Evolutionary conservation across 1,140 invertebrate species (phyloP), one percentile per base, ranked within the genome.

Genomic region (Drosophila saltans): DNA sequence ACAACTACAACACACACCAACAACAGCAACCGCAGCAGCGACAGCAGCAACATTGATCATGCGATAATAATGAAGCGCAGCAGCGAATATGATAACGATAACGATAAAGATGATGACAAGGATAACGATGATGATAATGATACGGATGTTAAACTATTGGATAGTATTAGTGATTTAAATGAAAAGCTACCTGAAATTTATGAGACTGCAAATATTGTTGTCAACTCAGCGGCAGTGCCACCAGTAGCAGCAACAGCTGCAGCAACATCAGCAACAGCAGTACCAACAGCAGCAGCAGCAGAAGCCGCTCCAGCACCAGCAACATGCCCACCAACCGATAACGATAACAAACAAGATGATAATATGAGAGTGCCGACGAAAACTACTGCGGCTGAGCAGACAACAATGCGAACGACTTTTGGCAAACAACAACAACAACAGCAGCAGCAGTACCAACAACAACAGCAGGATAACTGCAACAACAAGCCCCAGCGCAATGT

Each of bases 161-260:
- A 91, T 92, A 92, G 91, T 92, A 92, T 92, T 91, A 92, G 86
- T 89, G 91, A 92, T 90, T 90, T 92, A 85, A 92, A 92, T 80
- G 91, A 91, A 90, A 92, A 91, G 90, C 89, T 92, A 92, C 91
- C 91, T 91, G 91, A 92, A 89, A 90, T 91, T 91, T 91, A 91
- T 91, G 91, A 92, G 90, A 91, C 90, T 91, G 90, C 83, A 89
- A 90, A 91, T 67, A 89, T 90, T 91, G 86, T 88, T 91, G 85
- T 89, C 85, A 81, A 85, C 85, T 89, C 84, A 85, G 88, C 82
- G 77, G 82, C 81, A 82, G 84, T 81, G 76, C 75, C 78, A 77
- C 60, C 67, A 68, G 26, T 72, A 72, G 52, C 60, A 60, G 56
- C 36, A 65, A 5, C 64, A 74, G 16, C 62, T 6, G 26, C 74